Evolutionary conservation across 2,113 vertebrate species (phyloP).

Genomic region (Prietella phreatophila): DNA sequence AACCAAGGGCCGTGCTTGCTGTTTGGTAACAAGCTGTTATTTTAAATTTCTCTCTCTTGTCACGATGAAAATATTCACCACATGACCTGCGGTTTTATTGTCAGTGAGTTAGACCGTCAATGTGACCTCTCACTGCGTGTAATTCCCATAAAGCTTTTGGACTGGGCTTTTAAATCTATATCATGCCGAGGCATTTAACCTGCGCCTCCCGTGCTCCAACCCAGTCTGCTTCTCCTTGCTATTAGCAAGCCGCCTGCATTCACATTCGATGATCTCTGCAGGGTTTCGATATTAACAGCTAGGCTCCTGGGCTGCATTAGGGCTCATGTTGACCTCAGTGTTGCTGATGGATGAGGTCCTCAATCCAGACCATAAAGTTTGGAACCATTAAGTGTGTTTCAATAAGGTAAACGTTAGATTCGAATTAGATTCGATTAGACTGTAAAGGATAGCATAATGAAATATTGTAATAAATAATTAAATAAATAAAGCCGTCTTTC

Average conservation of each 20-base stretch:
- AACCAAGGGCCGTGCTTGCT: neutral
- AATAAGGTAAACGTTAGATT: neutral
- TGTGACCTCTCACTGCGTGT: neutral
- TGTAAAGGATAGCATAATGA: neutral
- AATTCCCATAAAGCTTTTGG: slow-evolving; percentile 3
- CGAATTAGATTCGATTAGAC: neutral
- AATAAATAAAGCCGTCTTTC: too few species aligned
- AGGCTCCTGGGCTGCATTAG: neutral
- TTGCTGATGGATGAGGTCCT: neutral
- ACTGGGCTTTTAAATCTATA: slow-evolving; percentile 11
- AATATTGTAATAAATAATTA: neutral
- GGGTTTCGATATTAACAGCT: neutral
- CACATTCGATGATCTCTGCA: neutral
- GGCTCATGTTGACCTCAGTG: neutral
- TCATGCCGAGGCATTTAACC: neutral
- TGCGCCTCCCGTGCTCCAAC: neutral
- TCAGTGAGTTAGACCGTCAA: neutral
- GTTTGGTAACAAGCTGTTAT: neutral
- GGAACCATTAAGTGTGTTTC: neutral
- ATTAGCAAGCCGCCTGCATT: neutral
- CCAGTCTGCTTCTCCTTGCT: neutral
- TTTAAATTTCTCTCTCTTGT: neutral
- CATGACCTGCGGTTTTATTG: neutral
- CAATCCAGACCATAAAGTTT: neutral
- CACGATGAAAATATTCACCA: neutral